These are phyloP conservation scores for Nomada ferruginata DNA, from an alignment of 2,888 invertebrate genomes.

Conservation along the genomic window DNA sequence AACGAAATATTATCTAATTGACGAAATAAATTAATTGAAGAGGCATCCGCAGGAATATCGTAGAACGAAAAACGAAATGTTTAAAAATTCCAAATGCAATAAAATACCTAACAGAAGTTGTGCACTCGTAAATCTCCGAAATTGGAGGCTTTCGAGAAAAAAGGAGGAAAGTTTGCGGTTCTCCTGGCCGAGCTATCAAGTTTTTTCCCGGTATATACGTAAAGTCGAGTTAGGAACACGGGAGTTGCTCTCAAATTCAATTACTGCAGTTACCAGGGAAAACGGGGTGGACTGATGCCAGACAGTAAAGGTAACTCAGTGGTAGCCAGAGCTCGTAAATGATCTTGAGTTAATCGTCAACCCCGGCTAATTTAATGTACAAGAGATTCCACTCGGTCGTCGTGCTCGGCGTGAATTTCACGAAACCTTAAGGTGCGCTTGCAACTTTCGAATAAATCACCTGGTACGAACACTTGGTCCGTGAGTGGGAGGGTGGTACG, in stretches of 20 bases:
- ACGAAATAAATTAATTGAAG: too few relatives aligned
- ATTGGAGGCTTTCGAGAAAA: background rate
- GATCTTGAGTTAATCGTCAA: constrained; percentile 73
- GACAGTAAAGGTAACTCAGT: constrained; percentile 30
- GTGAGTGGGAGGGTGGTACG: constrained; percentile 54
- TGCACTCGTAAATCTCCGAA: background rate
- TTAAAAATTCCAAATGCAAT: too few relatives aligned
- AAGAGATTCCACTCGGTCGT: constrained; percentile 48
- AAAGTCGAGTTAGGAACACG: constrained; percentile 34
- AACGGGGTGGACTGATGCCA: constrained; percentile 35
- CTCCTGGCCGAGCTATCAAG: constrained; percentile 11
- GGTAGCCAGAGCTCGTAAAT: constrained; percentile 65
- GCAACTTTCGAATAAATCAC: constrained; percentile 35
- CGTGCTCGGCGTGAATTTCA: constrained; percentile 37
- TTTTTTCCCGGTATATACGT: constrained; percentile 15
- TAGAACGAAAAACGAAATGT: too few relatives aligned
- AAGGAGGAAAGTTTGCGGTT: background rate
- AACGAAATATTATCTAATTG: too few relatives aligned
- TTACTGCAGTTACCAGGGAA: constrained; percentile 56
- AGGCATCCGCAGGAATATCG: too few relatives aligned
- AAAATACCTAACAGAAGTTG: background rate
- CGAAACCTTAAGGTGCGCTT: constrained; percentile 26
- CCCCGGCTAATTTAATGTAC: constrained; percentile 56
- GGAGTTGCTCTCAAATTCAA: constrained; percentile 66
- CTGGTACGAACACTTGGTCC: background rate